These are phyloP conservation scores for Chironomus tepperi DNA, from an alignment of 1,140 invertebrate species.

Conservation along the genomic window DNA sequence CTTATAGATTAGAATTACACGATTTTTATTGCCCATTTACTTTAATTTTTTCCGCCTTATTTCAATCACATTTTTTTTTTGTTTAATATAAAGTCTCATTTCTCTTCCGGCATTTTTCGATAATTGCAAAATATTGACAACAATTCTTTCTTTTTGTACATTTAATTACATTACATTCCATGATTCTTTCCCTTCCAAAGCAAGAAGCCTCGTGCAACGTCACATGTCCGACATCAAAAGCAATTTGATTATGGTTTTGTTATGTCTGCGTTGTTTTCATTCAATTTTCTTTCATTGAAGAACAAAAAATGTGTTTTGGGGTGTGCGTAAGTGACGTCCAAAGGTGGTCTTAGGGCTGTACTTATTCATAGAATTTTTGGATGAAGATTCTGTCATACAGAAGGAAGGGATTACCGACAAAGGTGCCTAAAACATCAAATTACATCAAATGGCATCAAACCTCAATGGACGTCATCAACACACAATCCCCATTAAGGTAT, in stretches of 20 bases:
- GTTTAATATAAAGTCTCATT: not conserved
- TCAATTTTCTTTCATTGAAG: no score
- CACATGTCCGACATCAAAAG: not conserved
- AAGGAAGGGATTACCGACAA: no score
- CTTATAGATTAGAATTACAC: constrained; percentile 4
- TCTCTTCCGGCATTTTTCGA: not conserved
- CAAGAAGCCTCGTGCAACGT: no score
- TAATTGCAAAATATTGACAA: constrained; percentile 14
- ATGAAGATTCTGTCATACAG: no score
- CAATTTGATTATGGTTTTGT: not conserved
- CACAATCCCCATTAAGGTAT: not conserved
- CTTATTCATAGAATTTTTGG: no score
- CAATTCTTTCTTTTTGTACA: not conserved
- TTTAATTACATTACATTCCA: not conserved
- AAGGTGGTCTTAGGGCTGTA: no score
- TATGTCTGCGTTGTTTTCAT: no score
- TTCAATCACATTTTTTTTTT: not conserved
- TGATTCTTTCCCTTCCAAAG: not conserved
- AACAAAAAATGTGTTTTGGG: no score
- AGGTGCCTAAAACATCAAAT: no score
- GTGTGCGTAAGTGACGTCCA: no score
- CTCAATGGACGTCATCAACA: no score
- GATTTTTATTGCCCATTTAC: not conserved
- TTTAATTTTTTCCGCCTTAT: constrained; percentile 13
- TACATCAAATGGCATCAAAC: no score